Evolutionary conservation across 2,797 vertebrate species (phyloP), one percentile per base, ranked within the genome.

Genomic region (Chlorospingus semifuscus): DNA sequence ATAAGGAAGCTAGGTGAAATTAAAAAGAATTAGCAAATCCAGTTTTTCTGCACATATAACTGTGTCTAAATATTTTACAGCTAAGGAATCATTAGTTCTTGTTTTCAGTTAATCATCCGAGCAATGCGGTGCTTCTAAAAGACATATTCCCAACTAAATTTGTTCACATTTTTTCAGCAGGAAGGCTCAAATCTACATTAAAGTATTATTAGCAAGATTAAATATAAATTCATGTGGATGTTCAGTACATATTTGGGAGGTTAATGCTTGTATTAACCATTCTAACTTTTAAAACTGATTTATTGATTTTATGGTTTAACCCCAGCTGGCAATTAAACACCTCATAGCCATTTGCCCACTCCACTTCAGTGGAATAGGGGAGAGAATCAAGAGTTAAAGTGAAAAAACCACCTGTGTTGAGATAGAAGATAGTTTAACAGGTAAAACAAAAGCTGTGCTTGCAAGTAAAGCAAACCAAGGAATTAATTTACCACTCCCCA

Each of bases 301-400:
- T 84, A 46, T 4, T 52, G 29, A 65, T 42, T 47, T 68, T 49
- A 12, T 63, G 42, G 11, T 53, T 57, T 76, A 57, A 76, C 44
- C 34, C 2, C 57, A 47, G 4, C 50, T 26, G 12, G 14, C 32
- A 76, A 4, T 17, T 47, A 24, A 87, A 42, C 32, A n/a, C 34
- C 34, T 70, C 0, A 0, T 9, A 47, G 39, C 19, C 15, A 12
- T 39, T 91, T 13, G 23, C 39, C 52, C 14, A 29, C 5, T 82
- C 32, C 2, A 19, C 6, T 17, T 46, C 0, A 0, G 8, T 70
- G 50, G 44, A 61, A 36, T 1, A 50, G 10, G 12, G 44, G 23
- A 53, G 50, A 76, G 23, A 86, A 42, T 26, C 14, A n/a, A 59
- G 50, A 41, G 14, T 69, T 47, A 53, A 70, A 76, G 34, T 36